These are phyloP conservation scores for Schizotus pectinicornis DNA, from an alignment of 2,888 invertebrate species.

Conservation along the genomic window DNA sequence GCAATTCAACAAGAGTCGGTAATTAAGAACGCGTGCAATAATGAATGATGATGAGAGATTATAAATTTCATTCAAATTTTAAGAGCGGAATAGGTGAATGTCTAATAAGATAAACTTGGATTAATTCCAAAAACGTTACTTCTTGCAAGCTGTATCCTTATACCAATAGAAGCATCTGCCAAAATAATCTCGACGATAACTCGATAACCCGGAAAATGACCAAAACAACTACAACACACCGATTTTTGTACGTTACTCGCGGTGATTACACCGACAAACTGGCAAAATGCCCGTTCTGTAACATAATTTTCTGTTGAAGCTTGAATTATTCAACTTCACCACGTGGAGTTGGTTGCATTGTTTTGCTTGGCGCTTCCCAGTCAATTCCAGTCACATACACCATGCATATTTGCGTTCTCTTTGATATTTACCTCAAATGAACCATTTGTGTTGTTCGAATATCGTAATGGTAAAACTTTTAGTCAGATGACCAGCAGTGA, in stretches of 20 bases:
- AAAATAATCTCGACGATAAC: not conserved
- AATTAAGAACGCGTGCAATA: no score
- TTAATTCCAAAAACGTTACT: no score
- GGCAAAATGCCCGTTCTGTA: not conserved
- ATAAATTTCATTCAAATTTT: no score
- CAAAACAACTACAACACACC: no score
- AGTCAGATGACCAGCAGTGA: no score
- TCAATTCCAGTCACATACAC: conserved; percentile 19
- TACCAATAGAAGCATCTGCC: no score
- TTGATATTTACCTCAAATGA: conserved; percentile 19
- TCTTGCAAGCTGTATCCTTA: no score
- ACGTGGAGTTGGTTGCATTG: conserved; percentile 7
- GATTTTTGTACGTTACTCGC: conserved; percentile 9
- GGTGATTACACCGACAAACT: conserved; percentile 13
- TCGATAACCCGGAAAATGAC: not conserved
- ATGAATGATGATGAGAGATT: no score
- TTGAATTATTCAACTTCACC: not conserved
- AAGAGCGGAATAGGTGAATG: no score
- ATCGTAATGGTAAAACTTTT: no score
- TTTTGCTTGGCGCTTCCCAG: conserved; percentile 2
- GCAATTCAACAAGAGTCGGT: no score
- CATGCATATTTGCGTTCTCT: conserved; percentile 4
- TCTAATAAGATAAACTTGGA: no score
- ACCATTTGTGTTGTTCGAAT: conserved; percentile 3
- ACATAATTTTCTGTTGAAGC: conserved; percentile 10